Conservation (phyloP, 2,888 invertebrate genomes). For the Chymomyza fuscimana region DNA sequence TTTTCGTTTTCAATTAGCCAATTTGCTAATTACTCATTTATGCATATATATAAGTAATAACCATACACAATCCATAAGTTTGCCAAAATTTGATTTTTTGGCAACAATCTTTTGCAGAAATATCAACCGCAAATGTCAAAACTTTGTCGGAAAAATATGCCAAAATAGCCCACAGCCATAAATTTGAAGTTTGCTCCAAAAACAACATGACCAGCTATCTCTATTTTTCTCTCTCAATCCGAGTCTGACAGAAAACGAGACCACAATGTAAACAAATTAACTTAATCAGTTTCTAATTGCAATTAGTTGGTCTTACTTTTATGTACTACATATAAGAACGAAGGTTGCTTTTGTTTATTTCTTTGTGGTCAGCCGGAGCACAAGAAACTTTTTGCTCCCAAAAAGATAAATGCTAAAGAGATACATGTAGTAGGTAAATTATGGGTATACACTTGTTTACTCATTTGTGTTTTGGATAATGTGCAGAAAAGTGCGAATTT, state of each 20-base stretch:
- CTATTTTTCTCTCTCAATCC: not conserved
- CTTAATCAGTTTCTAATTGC: conserved; percentile 72
- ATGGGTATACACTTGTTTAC: not conserved
- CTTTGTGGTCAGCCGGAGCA: conserved; percentile 42
- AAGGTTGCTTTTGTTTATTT: conserved; percentile 51
- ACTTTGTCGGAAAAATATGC: conserved; percentile 66
- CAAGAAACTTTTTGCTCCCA: conserved; percentile 35
- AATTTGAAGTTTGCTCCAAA: conserved; percentile 53
- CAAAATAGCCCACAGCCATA: conserved; percentile 63
- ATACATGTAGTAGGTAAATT: not conserved
- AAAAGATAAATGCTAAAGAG: conserved; percentile 42
- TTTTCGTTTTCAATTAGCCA: not conserved
- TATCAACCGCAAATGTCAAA: conserved; percentile 61
- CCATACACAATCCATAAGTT: conserved; percentile 32
- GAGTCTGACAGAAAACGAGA: conserved; percentile 33
- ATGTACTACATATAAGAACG: conserved; percentile 2
- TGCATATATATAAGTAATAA: not conserved
- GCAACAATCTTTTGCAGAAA: conserved; percentile 32
- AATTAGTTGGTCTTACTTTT: conserved; percentile 47
- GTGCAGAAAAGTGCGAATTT: not conserved
- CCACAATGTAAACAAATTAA: conserved; percentile 76
- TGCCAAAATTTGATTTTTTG: conserved; percentile 37
- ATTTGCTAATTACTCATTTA: not conserved
- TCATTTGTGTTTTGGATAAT: conserved; percentile 1
- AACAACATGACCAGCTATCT: not conserved